Base-by-base conservation (phyloP, 2,113 vertebrate genomes). In the Tursiops truncatus region DNA sequence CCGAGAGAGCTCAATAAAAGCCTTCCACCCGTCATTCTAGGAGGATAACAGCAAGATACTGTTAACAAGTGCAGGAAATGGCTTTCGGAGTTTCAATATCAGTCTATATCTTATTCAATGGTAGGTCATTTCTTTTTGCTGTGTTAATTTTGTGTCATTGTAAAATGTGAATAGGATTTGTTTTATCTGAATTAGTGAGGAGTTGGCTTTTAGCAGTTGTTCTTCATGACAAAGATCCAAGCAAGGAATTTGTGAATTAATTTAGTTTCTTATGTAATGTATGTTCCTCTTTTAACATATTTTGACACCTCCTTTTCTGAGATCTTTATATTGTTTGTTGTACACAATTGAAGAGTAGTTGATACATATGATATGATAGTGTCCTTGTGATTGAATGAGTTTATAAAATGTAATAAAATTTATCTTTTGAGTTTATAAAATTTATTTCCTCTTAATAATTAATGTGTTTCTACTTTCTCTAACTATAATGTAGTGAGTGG, bases 81-180 rank as follows among this genome's bases (percentile, higher is more conserved):
- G 97, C 98, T 80, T 97, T 98, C 84, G 95, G 97, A 96, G 97
- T 98, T 93, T 95, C 98, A 18, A 53, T 98, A 62, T 93, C 87
- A 63, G 31, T 97, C 74, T 99, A 92, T 89, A 94, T 99, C 96
- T 97, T 99, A 79, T 97, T 98, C 96, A 98, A 98, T 95, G 98
- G 98, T 99, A 98, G 73, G 98, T 98, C 11, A 53, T 79, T 84
- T 79, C 68, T 94, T 80, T 94, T 77, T 76, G 67, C 63, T 65
- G 92, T 71, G 50, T 94, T 96, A 70, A 82, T 26, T 89, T 94
- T 94, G 47, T 73, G 5, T 0, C 0, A 10, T 18, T 63, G 47
- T 90, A 44, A 60, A 84, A 60, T 73, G 26, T 25, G 62, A 73
- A 33, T 56, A 50, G 60, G 20, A 71, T 70, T 92, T 92, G 25